Base-by-base conservation (phyloP, 2,797 vertebrate species). In the Silurus lanzhouensis region DNA sequence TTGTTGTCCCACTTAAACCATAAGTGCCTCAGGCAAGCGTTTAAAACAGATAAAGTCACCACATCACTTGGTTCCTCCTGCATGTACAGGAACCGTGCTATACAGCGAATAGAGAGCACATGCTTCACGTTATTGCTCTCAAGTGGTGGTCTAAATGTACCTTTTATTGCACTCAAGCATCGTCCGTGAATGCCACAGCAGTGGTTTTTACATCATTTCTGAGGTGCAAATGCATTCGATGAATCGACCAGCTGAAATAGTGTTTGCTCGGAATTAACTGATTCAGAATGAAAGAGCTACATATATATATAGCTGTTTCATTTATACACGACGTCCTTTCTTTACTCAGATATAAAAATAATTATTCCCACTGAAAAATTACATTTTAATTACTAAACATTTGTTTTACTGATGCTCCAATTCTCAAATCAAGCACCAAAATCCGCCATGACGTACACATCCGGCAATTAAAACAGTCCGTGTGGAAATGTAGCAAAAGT, bases 191-290 rank as follows among this genome's bases (percentile, higher is more conserved):
- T 80, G 31, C 58, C 76, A 63, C 12, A n/a, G 5, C 38, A 46
- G 68, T 67, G 27, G 83, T 46, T 84, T 83, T 85, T 58, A 81
- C 74, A 83, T 84, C 78, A 64, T 84, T 68, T 87, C 86, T 66
- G 85, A 85, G 87, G 83, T 87, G 86, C 87, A 86, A 82, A 89
- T 84, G 71, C 78, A 85, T 89, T 89, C 86, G 85, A 88, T 89
- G 89, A 88, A 85, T 89, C 81, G 84, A 75, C 63, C 78, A 82
- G 81, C 76, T 86, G 86, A 80, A 85, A 70, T 10, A 83, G 63
- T 85, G 81, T 88, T 48, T 3, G 74, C 85, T 87, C 86, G 88
- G 86, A 78, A 84, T 85, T 88, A 78, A 70, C 82, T 84, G 75
- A 38, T 77, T 2, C 31, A 63, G 38, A 60, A 25, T 63, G n/a